These are phyloP conservation scores for Siderastrea radians DNA, from an alignment of 92 coral and sea anemone genomes.

Conservation along the genomic window DNA sequence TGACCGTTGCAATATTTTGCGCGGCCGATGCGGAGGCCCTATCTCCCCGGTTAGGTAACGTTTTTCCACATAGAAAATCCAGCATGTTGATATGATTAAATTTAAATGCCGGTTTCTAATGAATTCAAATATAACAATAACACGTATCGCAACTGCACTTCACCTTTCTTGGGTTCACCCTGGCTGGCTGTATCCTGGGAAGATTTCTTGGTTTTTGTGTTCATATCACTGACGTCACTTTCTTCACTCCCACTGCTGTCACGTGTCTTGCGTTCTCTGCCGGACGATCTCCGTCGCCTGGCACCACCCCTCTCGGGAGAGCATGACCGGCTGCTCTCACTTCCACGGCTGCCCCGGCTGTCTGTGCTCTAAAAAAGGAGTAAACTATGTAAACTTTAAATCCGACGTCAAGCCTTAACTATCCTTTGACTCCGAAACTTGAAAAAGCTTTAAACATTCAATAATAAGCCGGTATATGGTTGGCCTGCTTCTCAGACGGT, in stretches of 20 bases:
- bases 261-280: slow-evolving; percentile 1
- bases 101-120: too few species aligned
- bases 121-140: neutral
- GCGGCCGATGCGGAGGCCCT: too few species aligned
- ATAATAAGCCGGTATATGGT: too few species aligned
- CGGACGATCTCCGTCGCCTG: slow-evolving; percentile 12
- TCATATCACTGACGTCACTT: slow-evolving; percentile 34
- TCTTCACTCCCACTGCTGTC: slow-evolving; percentile 76
- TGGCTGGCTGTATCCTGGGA: neutral
- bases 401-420: neutral
- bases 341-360: slow-evolving; percentile 78
- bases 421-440: too few species aligned
- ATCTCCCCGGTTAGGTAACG: too few species aligned
- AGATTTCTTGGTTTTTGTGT: slow-evolving; percentile 8
- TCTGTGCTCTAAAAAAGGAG: slow-evolving; percentile 69
- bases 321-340: slow-evolving; percentile 56
- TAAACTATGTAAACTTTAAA: too few species aligned
- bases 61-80: too few species aligned
- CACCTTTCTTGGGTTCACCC: slow-evolving; percentile 16
- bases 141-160: neutral
- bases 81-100: too few species aligned
- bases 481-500: too few species aligned
- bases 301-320: slow-evolving; percentile 47
- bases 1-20: too few species aligned
- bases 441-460: too few species aligned